Conservation (phyloP, 2,113 vertebrate species). For the Meriones unguiculatus region DNA sequence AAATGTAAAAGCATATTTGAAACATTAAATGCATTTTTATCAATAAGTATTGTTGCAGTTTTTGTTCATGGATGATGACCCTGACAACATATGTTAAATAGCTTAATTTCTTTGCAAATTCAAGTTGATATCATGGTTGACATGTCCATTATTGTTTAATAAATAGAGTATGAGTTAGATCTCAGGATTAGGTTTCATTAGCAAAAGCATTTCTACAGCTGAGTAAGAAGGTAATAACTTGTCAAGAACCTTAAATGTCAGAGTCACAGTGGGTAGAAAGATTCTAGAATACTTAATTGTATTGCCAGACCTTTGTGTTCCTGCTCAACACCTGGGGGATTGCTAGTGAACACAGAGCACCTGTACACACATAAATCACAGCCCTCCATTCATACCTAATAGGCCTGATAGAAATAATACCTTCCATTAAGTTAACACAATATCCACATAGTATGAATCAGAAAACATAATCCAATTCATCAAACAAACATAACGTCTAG, state of each 20-base stretch:
- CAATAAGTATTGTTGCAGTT: background rate
- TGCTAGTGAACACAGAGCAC: background rate
- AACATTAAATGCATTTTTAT: background rate
- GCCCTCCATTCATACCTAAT: background rate
- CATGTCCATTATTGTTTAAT: conserved; percentile 29
- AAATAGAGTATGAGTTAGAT: conserved; percentile 45
- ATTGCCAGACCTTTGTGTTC: background rate
- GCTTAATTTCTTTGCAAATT: conserved; percentile 55
- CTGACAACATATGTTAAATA: conserved; percentile 36
- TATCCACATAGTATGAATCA: background rate
- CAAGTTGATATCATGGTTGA: conserved; percentile 1
- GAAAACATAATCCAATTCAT: background rate
- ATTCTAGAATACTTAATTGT: conserved; percentile 28
- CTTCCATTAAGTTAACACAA: background rate
- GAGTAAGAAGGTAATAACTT: conserved; percentile 45
- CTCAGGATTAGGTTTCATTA: background rate
- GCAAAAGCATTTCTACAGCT: conserved; percentile 40
- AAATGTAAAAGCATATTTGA: background rate
- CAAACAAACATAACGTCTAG: background rate
- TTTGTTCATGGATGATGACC: background rate
- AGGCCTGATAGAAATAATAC: background rate
- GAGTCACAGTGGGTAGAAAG: conserved; percentile 37
- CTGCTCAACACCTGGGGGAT: background rate
- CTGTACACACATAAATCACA: background rate
- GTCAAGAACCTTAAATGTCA: conserved; percentile 55